phyloP scores from a whole-genome alignment of 2,888 invertebrate species.

The Eupithecia insigniata region DNA sequence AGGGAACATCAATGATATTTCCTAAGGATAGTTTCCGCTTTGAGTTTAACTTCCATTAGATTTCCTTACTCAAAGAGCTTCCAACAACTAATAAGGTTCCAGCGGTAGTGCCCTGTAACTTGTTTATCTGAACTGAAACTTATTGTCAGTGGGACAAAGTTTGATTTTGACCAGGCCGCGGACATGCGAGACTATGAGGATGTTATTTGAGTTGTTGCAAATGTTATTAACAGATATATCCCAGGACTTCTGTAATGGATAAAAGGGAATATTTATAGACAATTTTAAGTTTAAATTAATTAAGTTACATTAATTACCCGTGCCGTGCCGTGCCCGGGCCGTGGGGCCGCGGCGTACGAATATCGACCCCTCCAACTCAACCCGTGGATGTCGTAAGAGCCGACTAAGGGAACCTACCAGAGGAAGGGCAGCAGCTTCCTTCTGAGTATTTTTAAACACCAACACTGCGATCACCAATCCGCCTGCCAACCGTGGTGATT shows the following conservation, averaged over 20 bases:
- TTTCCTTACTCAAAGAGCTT: neutral
- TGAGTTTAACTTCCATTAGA: neutral
- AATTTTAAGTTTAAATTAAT: too few relatives aligned
- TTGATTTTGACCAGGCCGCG: neutral
- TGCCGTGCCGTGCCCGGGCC: too few relatives aligned
- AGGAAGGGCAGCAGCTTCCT: too few relatives aligned
- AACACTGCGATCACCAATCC: too few relatives aligned
- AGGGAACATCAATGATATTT: neutral
- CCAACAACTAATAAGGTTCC: neutral
- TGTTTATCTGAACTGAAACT: neutral
- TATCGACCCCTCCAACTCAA: too few relatives aligned
- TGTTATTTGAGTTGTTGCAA: neutral
- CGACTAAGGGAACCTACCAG: too few relatives aligned
- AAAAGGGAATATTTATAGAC: neutral
- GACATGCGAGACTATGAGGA: neutral
- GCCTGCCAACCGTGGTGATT: too few relatives aligned
- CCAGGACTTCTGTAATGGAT: neutral
- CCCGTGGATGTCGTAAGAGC: too few relatives aligned
- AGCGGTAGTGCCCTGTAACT: neutral
- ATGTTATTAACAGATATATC: neutral
- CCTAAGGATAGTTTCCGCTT: neutral
- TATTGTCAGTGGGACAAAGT: neutral
- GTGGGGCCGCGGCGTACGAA: too few relatives aligned
- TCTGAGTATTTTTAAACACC: too few relatives aligned
- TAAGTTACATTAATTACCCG: too few relatives aligned